A percentile compares a stretch with the other conserved stretches of the same genome.
Evolutionary conservation across 2,888 invertebrate species (phyloP).

Genomic region (Petrolisthes cinctipes): DNA sequence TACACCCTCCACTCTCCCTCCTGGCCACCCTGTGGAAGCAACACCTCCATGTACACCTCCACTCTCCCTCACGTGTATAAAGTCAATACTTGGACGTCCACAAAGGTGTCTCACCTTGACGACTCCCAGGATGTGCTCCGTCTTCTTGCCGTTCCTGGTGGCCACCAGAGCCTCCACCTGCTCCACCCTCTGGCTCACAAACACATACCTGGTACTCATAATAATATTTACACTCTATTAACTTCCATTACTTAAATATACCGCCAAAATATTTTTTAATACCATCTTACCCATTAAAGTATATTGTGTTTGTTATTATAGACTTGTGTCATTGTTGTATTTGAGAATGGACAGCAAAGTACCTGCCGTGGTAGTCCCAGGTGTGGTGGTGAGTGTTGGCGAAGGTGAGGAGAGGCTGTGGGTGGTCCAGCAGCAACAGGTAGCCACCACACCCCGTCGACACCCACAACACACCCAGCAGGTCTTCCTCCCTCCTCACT

Average conservation of each 20-base stretch:
- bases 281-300: too few relatives aligned
- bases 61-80: background rate
- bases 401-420: conserved; percentile 5
- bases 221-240: too few relatives aligned
- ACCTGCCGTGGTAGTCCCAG: conserved; percentile 44
- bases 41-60: conserved; percentile 1
- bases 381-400: conserved; percentile 17
- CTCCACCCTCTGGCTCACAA: background rate
- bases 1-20: conserved; percentile 24
- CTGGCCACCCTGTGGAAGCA: background rate
- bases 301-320: too few relatives aligned
- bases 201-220: conserved; percentile 10
- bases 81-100: background rate
- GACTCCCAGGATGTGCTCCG: conserved; percentile 27
- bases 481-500: conserved; percentile 3
- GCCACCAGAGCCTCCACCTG: conserved; percentile 18
- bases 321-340: too few relatives aligned
- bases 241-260: too few relatives aligned
- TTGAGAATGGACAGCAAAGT: background rate
- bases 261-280: too few relatives aligned
- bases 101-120: background rate
- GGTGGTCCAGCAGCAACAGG: conserved; percentile 17
- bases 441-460: conserved; percentile 22
- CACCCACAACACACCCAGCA: conserved; percentile 13
- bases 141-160: conserved; percentile 27